Conservation (phyloP, 2,888 invertebrate species). For the Auanema sp. region DNA sequence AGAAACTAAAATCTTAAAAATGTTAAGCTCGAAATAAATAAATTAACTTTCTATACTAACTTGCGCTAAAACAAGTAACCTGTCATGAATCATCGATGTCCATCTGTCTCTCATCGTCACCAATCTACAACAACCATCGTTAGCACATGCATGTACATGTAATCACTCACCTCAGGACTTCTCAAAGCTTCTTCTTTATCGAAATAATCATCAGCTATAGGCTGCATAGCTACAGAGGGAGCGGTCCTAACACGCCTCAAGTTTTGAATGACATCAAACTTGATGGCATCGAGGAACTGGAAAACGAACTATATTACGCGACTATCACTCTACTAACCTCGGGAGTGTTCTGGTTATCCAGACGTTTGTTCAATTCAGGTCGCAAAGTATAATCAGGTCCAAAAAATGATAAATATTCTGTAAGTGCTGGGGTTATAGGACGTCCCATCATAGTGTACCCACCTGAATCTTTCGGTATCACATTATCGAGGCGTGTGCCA, state of each 20-base stretch:
- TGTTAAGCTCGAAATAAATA: too few species aligned
- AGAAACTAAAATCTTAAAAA: too few species aligned
- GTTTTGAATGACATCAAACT: constrained; percentile 84
- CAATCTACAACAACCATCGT: not conserved
- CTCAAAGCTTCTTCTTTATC: constrained; percentile 23
- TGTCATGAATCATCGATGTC: too few species aligned
- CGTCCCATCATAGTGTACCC: not conserved
- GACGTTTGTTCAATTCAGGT: constrained; percentile 82
- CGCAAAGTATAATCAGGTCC: constrained; percentile 94
- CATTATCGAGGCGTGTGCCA: constrained; percentile 89
- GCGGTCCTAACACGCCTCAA: constrained; percentile 87
- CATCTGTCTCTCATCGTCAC: too few species aligned
- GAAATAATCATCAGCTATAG: constrained; percentile 42
- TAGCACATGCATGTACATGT: not conserved
- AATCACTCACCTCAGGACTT: constrained; percentile 13
- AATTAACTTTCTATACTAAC: too few species aligned
- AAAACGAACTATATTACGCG: constrained; percentile 19
- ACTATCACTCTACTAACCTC: constrained; percentile 66
- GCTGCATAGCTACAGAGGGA: constrained; percentile 85
- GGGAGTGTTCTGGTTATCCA: constrained; percentile 90
- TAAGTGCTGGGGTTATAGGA: not conserved
- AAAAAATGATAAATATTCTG: constrained; percentile 92
- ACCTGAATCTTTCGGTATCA: constrained; percentile 74
- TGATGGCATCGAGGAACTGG: constrained; percentile 86
- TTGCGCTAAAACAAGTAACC: too few species aligned